A percentile compares a stretch with the other conserved stretches of the same genome.
phyloP scores from a whole-genome alignment of 2,797 vertebrate species.

The Tamandua tetradactyla region DNA sequence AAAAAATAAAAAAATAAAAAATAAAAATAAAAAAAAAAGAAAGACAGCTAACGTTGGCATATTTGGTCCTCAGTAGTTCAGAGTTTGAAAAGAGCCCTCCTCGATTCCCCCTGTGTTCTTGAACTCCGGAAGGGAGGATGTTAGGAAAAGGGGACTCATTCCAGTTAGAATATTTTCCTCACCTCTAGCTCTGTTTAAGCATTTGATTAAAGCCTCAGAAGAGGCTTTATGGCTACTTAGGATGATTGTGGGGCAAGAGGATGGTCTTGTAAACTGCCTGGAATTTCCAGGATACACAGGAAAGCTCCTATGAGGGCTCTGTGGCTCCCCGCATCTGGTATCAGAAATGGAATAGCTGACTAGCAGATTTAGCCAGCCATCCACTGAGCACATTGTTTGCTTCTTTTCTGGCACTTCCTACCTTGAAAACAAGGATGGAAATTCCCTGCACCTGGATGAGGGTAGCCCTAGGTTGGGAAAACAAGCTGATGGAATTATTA shows the following conservation, averaged over 20 bases:
- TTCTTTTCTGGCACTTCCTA: constrained; percentile 60
- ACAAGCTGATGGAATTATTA: constrained; percentile 52
- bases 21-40: too few species aligned
- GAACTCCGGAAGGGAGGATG: background rate
- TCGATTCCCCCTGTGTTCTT: background rate
- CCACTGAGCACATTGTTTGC: constrained; percentile 52
- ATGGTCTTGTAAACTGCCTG: background rate
- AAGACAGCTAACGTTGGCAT: background rate
- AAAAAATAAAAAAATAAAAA: too few species aligned
- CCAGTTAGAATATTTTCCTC: background rate
- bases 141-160: background rate
- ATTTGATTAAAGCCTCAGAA: constrained; percentile 26
- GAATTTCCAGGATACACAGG: background rate
- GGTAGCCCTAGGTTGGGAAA: constrained; percentile 39
- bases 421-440: constrained; percentile 57
- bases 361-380: constrained; percentile 45
- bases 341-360: constrained; percentile 57
- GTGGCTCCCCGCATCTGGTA: constrained; percentile 4
- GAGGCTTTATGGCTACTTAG: constrained; percentile 5
- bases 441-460: constrained; percentile 65
- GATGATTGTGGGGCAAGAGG: background rate
- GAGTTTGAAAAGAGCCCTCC: constrained; percentile 3
- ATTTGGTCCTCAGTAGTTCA: background rate
- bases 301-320: background rate
- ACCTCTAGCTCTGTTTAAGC: constrained; percentile 22